Evolutionary conservation across 2,888 invertebrate species (phyloP), one percentile per base, ranked within the genome.

Genomic region (Busseola fusca): DNA sequence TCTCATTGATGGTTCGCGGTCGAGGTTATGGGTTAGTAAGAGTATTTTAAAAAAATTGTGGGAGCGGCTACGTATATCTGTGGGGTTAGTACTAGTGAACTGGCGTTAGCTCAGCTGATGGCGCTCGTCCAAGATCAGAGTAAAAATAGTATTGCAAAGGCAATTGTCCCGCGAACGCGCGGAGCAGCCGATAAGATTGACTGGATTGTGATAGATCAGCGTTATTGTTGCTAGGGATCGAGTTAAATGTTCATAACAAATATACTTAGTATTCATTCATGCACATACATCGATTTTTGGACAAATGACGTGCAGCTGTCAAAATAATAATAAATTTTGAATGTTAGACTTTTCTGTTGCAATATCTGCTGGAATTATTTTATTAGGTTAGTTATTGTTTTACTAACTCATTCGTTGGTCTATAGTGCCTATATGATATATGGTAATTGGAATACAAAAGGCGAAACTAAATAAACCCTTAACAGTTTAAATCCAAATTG

Each of bases 71-170:
- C 90, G 92, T 90, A 90, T 92, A 90, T 89, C 88, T 87, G 96
- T 89, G 95, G 87, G 96, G 96, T 93, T 97, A 97, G 90, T 97
- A 83, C 56, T 80, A 96, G 85, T 97, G 89, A 90, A 97, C 97
- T 90, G 97, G 94, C 92, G 96, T 94, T 93, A 76, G 96, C 97
- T 87, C 96, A 96, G 85, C 88, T 89, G 89, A 91, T 95, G 95
- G 95, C 95, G 92, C 79, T 74, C 87, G 86, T 93, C 95, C 95
- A 95, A 95, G 90, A 91, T 89, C 89, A 85, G 87, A 85, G 88
- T 95, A 95, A 94, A 95, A 95, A 95, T 95, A 95, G 95, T 92
- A 88, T 89, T 89, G 91, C 91, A 91, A 91, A 93, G 91, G 92
- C 93, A 93, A 94, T 94, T 93, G 94, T 93, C 91, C 91, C 92